These are phyloP conservation scores for Uloborus diversus DNA, from an alignment of 1,140 invertebrate species.

Conservation along the genomic window DNA sequence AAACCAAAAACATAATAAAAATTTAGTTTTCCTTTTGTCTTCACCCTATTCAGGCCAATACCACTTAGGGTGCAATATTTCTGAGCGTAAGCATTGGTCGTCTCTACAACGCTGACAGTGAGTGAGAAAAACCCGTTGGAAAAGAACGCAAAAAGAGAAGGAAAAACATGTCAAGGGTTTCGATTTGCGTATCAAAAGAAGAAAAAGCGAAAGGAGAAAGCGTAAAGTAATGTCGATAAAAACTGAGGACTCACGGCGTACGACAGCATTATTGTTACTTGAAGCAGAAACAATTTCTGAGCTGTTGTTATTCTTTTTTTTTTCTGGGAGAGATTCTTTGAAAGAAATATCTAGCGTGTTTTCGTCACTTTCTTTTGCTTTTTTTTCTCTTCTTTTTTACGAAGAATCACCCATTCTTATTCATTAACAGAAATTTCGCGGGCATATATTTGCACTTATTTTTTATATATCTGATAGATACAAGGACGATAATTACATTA, in stretches of 20 bases:
- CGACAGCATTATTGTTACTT: constrained; percentile 19
- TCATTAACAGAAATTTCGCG: no score
- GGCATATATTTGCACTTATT: no score
- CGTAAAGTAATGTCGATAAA: constrained; percentile 12
- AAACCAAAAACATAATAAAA: no score
- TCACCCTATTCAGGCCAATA: not conserved
- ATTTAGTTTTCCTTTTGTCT: not conserved
- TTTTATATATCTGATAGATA: no score
- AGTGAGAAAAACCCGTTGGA: constrained; percentile 4
- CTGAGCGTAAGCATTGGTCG: not conserved
- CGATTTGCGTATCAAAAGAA: constrained; percentile 43
- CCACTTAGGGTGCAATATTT: not conserved
- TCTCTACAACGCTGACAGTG: constrained; percentile 1
- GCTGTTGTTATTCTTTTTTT: constrained; percentile 11
- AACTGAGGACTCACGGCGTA: not conserved
- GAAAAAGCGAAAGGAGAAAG: constrained; percentile 22
- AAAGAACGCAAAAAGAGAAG: not conserved
- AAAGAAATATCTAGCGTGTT: no score
- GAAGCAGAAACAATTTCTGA: constrained; percentile 44
- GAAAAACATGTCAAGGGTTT: constrained; percentile 35
- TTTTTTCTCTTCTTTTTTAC: no score
- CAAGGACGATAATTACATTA: no score
- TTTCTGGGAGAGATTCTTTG: not conserved
- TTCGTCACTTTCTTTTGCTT: no score
- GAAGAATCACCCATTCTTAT: no score